Conservation (phyloP, 2,888 invertebrate species). For the Alloplasta piceator region DNA sequence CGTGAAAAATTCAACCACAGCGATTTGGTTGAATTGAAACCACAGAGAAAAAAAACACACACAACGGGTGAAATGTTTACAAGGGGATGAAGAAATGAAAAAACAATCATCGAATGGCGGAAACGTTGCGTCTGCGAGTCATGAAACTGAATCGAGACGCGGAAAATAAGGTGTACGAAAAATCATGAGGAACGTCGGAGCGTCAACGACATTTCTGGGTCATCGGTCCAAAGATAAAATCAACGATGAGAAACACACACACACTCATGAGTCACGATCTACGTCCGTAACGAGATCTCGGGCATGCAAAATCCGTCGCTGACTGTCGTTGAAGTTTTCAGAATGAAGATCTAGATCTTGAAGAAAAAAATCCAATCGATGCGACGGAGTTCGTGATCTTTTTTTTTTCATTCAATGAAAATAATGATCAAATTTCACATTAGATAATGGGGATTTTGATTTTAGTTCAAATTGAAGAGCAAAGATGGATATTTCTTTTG, state of each 20-base stretch:
- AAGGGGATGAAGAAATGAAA: neutral
- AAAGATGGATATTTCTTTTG: too few relatives aligned
- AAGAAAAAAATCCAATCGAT: too few relatives aligned
- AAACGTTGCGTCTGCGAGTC: neutral
- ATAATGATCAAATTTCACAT: too few relatives aligned
- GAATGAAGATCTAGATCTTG: too few relatives aligned
- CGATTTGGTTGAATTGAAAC: conserved; percentile 61
- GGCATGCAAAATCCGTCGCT: neutral
- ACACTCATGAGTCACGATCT: neutral
- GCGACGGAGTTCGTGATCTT: too few relatives aligned
- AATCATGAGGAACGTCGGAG: neutral
- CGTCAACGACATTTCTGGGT: conserved; percentile 38
- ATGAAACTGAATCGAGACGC: neutral
- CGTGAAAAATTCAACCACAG: conserved; percentile 38
- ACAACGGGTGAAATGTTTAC: too few relatives aligned
- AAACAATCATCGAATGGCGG: neutral
- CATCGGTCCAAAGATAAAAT: conserved; percentile 42
- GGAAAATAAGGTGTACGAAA: neutral
- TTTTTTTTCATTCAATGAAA: too few relatives aligned
- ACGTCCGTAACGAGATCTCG: neutral
- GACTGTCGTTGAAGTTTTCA: neutral
- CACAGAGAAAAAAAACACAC: conserved; percentile 35
- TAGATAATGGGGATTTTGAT: too few relatives aligned
- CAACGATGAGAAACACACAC: neutral
- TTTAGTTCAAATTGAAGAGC: too few relatives aligned